A percentile compares a stretch with the other conserved stretches of the same genome.
Conservation (phyloP, 2,888 invertebrate species). For the Exocentrus adspersus region DNA sequence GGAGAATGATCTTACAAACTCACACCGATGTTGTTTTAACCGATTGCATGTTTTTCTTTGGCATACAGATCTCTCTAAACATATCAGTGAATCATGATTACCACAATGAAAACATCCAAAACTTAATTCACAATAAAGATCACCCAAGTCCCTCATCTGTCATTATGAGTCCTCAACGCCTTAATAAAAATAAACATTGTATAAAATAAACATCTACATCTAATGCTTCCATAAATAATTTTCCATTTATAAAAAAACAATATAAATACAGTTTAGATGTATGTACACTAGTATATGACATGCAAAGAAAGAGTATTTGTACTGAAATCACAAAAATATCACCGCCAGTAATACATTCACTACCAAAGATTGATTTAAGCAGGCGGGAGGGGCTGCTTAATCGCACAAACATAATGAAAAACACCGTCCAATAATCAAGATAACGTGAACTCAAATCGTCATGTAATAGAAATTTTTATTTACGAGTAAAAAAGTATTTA, state of each 20-base stretch:
- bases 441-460: no score
- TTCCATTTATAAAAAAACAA: slow-evolving; percentile 25
- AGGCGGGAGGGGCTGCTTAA: slow-evolving; percentile 10
- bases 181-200: background rate
- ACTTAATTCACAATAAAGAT: no score
- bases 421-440: no score
- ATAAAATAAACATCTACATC: slow-evolving; percentile 27
- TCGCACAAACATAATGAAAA: no score
- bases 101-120: no score
- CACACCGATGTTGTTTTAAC: no score
- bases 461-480: no score
- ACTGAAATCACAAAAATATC: slow-evolving; percentile 51
- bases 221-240: slow-evolving; percentile 30
- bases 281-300: slow-evolving; percentile 23
- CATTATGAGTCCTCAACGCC: background rate
- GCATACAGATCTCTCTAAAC: no score
- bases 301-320: slow-evolving; percentile 40
- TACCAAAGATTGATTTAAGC: slow-evolving; percentile 23
- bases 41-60: no score
- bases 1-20: no score
- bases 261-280: slow-evolving; percentile 23
- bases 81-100: no score
- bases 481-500: no score
- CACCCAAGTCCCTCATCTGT: background rate
- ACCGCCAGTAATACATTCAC: slow-evolving; percentile 36